A percentile compares a stretch with the other conserved stretches of the same genome.
Conservation (phyloP, 2,797 vertebrate genomes). For the Dendrocincla tyrannina region DNA sequence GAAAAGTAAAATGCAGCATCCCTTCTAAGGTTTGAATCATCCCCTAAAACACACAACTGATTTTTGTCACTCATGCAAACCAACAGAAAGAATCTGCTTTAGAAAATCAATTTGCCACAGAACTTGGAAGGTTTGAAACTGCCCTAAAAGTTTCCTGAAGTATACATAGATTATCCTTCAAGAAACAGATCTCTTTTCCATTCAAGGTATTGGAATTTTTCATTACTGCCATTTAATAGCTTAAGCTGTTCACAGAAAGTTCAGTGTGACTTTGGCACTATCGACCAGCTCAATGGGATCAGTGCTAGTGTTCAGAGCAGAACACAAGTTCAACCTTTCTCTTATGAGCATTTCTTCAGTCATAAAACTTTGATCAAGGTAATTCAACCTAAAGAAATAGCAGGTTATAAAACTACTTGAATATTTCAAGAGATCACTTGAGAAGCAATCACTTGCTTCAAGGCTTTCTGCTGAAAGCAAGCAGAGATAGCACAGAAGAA, state of each 20-base stretch:
- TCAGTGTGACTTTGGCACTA: background rate
- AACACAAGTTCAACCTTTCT: background rate
- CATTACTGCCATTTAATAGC: background rate
- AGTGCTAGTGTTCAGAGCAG: background rate
- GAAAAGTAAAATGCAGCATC: background rate
- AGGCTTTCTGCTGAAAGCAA: background rate
- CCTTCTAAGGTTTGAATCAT: background rate
- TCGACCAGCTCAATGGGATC: background rate
- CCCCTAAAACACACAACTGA: background rate
- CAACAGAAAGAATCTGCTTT: background rate
- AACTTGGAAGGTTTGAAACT: background rate
- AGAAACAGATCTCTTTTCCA: background rate
- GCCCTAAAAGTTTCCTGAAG: background rate
- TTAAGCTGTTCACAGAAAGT: background rate
- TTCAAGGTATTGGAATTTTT: background rate
- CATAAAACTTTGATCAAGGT: background rate
- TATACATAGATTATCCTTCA: background rate
- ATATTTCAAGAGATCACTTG: background rate
- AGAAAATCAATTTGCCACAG: background rate
- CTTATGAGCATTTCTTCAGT: background rate
- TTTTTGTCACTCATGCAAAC: background rate
- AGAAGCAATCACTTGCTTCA: background rate
- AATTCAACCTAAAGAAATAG: background rate
- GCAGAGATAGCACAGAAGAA: background rate
- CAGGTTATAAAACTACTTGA: background rate